Evolutionary conservation across 2,113 vertebrate species (phyloP), one percentile per base, ranked within the genome.

Genomic region (Elanus axillaris): DNA sequence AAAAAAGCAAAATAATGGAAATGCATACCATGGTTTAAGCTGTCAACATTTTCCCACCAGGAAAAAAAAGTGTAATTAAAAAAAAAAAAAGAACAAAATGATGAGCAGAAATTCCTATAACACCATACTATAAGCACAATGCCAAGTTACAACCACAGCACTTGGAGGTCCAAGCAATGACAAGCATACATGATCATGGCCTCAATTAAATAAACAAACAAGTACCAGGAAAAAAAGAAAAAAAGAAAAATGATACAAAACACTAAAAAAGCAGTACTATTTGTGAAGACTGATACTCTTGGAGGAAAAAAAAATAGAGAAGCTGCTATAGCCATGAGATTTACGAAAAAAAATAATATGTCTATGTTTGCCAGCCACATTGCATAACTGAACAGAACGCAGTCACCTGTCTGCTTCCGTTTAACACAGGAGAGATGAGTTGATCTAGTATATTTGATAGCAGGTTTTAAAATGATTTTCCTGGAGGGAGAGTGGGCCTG

Each of bases 351-450:
- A 96, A 91, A 94, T 80, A 83, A 96, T 50, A 96, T 72, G 97
- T 98, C 97, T 97, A 98, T 98, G 98, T 98, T 98, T 98, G 98
- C 97, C 98, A 98, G 98, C 98, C 98, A 98, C 98, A 98, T 98
- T 98, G 98, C 98, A 98, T 96, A 98, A 98, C 90, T 96, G 97
- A 98, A 96, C 97, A 98, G 90, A 97, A 95, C 11, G 93, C 98
- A 98, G 97, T 99, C 99, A 99, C 99, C 99, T 99, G 99, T 99
- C 97, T 98, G 98, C 99, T 99, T 99, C 99, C 99, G 98, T 96
- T 99, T 99, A 98, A 99, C 99, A 98, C 99, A 99, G 98, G 99
- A 98, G 97, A 99, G 99, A 98, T 99, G 99, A 98, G 98, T 98
- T 97, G 99, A 98, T 96, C 99, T 99, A 98, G 99, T 98, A 95